These are phyloP conservation scores for Accipiter cooperii DNA, from an alignment of 2,113 vertebrate genomes.

Conservation along the genomic window DNA sequence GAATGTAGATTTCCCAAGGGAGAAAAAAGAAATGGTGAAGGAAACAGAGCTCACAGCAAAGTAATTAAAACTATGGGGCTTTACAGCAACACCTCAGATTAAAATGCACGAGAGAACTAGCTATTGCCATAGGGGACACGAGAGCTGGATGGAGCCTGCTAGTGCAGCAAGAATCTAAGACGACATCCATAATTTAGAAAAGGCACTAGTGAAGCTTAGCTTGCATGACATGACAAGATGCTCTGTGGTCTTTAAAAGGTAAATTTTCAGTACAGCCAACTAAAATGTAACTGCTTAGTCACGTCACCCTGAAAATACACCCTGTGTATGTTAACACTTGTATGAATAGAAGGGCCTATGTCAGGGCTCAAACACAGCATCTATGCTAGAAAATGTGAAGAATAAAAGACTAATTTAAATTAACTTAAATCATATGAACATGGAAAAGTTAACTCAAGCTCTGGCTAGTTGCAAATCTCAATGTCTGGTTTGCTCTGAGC, in stretches of 20 bases:
- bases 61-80: background rate
- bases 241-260: background rate
- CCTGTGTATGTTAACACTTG: background rate
- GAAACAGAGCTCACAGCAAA: background rate
- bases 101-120: background rate
- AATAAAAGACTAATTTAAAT: background rate
- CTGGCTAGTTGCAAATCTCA: background rate
- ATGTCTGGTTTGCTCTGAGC: background rate
- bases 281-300: background rate
- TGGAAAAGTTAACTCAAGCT: background rate
- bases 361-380: background rate
- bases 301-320: background rate
- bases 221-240: background rate
- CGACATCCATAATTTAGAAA: background rate
- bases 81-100: background rate
- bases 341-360: background rate
- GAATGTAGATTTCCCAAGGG: background rate
- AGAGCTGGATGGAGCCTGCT: background rate
- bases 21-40: background rate
- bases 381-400: background rate
- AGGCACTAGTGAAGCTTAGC: background rate
- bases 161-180: background rate
- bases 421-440: background rate
- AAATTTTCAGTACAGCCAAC: background rate
- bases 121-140: background rate